A percentile compares a stretch with the other conserved stretches of the same genome.
These are phyloP conservation scores for Hoplias malabaricus DNA, from an alignment of 2,113 vertebrate species.

Conservation along the genomic window DNA sequence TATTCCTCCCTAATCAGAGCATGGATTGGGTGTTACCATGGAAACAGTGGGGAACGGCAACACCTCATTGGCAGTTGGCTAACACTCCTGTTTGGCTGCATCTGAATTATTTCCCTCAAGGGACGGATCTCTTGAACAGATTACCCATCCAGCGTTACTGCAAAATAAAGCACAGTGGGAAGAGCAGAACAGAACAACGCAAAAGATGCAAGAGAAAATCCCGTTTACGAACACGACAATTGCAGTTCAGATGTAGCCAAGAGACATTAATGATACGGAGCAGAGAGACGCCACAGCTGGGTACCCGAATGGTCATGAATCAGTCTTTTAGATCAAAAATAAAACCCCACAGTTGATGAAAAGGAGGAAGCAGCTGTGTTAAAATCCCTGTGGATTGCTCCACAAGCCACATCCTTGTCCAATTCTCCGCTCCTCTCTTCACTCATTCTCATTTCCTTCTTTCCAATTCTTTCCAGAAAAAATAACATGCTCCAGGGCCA, in stretches of 20 bases:
- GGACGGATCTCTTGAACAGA: constrained; percentile 46
- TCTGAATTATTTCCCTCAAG: constrained; percentile 54
- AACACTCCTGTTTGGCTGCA: constrained; percentile 44
- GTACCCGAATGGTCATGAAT: constrained; percentile 29
- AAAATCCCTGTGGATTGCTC: constrained; percentile 45
- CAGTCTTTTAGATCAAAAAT: constrained; percentile 43
- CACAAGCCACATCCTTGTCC: constrained; percentile 28
- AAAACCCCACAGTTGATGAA: constrained; percentile 27
- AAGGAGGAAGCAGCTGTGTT: constrained; percentile 50
- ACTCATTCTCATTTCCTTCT: neutral
- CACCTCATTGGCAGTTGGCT: constrained; percentile 60
- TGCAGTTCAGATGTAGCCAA: constrained; percentile 34
- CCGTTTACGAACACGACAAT: constrained; percentile 14
- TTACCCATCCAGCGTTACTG: constrained; percentile 59
- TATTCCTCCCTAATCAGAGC: constrained; percentile 23
- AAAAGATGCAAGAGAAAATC: neutral
- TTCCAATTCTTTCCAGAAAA: constrained; percentile 18
- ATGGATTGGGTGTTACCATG: constrained; percentile 68
- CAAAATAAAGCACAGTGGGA: constrained; percentile 47
- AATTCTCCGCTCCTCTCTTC: neutral
- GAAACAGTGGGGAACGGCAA: constrained; percentile 62
- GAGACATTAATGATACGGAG: constrained; percentile 44
- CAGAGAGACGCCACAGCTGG: neutral
- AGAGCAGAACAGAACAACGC: constrained; percentile 47
- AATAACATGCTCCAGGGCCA: neutral